These are phyloP conservation scores for Drosophila bocqueti DNA, from an alignment of 1,140 invertebrate genomes.

Conservation along the genomic window DNA sequence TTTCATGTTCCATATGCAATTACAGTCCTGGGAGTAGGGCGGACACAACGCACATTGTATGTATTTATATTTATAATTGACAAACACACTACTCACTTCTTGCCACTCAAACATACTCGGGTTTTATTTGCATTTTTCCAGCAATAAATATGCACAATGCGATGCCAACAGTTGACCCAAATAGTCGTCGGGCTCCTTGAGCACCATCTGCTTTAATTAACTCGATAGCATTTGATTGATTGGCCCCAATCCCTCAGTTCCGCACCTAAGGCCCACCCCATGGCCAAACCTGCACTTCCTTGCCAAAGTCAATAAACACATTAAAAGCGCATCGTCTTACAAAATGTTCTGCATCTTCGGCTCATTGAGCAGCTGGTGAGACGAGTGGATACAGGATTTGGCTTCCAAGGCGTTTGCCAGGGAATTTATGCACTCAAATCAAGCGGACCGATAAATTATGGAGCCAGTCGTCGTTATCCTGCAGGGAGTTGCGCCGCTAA, in stretches of 20 bases:
- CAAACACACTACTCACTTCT: conserved; percentile 19
- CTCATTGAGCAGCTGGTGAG: conserved; percentile 60
- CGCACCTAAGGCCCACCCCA: neutral
- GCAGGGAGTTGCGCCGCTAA: conserved; percentile 28
- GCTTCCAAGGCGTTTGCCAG: conserved; percentile 20
- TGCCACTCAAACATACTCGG: conserved; percentile 7
- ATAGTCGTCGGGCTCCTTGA: conserved; percentile 12
- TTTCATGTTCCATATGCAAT: conserved; percentile 48
- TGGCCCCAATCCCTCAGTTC: conserved; percentile 23
- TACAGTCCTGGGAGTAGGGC: conserved; percentile 11
- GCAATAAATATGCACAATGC: conserved; percentile 33
- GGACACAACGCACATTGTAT: neutral
- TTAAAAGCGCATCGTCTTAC: conserved; percentile 63
- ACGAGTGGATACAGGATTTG: neutral
- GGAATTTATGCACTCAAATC: conserved; percentile 53
- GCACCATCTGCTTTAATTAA: conserved; percentile 40
- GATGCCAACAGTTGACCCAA: conserved; percentile 22
- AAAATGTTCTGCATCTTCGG: conserved; percentile 62
- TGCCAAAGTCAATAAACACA: conserved; percentile 71
- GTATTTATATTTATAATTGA: conserved; percentile 30
- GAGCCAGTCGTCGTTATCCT: conserved; percentile 50
- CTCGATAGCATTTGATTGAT: conserved; percentile 40
- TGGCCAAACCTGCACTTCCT: neutral
- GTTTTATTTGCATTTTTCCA: conserved; percentile 41
- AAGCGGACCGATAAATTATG: conserved; percentile 68